Conservation (phyloP, 2,797 vertebrate species). For the Coregonus suidteri region DNA sequence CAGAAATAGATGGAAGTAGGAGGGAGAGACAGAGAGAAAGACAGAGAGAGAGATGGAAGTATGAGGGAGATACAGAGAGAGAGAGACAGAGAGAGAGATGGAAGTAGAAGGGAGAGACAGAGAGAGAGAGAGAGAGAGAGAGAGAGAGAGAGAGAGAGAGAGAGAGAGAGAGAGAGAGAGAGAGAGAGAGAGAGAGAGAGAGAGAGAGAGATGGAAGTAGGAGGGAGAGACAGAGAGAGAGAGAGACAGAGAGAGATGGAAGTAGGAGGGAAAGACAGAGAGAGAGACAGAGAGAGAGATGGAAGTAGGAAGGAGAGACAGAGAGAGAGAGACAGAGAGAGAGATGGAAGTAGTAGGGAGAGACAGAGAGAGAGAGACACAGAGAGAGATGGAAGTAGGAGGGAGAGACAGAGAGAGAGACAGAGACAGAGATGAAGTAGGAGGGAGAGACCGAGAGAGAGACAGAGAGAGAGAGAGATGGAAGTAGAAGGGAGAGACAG, state of each 20-base stretch:
- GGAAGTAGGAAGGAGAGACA: too few species aligned
- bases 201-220: too few species aligned
- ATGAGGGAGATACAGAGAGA: neutral
- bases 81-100: too few species aligned
- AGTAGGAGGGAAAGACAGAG: too few species aligned
- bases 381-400: neutral
- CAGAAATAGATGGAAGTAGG: too few species aligned
- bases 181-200: neutral
- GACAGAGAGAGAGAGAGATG: neutral
- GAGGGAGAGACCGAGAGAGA: too few species aligned
- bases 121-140: neutral
- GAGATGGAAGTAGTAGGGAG: too few species aligned
- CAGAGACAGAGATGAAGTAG: neutral
- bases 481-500: neutral
- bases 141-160: too few species aligned
- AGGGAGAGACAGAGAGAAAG: neutral
- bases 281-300: constrained; percentile 28
- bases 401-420: too few species aligned
- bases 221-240: neutral
- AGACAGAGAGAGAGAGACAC: neutral
- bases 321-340: too few species aligned
- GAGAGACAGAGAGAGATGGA: neutral
- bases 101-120: too few species aligned
- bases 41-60: neutral
- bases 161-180: neutral